phyloP scores from a whole-genome alignment of 2,113 vertebrate species.

The Tragulus kanchil region DNA sequence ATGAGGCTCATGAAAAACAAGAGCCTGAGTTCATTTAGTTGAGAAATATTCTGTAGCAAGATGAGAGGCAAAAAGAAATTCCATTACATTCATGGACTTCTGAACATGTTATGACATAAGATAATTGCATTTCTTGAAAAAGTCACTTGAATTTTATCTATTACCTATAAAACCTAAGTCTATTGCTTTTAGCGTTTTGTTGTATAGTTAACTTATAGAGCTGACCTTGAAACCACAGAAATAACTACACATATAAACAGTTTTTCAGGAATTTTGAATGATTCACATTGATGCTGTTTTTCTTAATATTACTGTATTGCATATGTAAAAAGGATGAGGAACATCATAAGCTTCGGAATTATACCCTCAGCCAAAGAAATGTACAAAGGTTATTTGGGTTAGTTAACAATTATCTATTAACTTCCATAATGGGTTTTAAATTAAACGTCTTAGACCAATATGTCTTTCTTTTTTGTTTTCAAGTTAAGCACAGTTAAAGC shows the following conservation, averaged over 20 bases:
- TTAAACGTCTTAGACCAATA: not conserved
- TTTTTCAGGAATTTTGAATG: not conserved
- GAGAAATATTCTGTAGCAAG: not conserved
- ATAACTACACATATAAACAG: not conserved
- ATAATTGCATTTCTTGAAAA: conserved; percentile 58
- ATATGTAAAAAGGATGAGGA: not conserved
- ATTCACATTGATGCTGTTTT: not conserved
- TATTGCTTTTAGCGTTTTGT: conserved; percentile 38
- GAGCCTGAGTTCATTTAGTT: not conserved
- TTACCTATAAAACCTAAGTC: conserved; percentile 43
- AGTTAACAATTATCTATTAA: not conserved
- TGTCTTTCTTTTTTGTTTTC: not conserved
- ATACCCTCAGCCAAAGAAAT: not conserved
- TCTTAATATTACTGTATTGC: not conserved
- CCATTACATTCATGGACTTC: conserved; percentile 51
- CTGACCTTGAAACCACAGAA: conserved; percentile 43
- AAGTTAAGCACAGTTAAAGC: not conserved
- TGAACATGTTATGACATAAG: conserved; percentile 50
- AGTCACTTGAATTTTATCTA: conserved; percentile 27
- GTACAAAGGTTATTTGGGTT: not conserved
- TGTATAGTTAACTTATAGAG: not conserved
- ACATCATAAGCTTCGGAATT: not conserved
- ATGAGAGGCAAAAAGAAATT: not conserved
- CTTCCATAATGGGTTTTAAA: not conserved
- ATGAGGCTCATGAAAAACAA: not conserved